Evolutionary conservation across 2,113 vertebrate genomes (phyloP).

Genomic region (Lipotes vexillifer): DNA sequence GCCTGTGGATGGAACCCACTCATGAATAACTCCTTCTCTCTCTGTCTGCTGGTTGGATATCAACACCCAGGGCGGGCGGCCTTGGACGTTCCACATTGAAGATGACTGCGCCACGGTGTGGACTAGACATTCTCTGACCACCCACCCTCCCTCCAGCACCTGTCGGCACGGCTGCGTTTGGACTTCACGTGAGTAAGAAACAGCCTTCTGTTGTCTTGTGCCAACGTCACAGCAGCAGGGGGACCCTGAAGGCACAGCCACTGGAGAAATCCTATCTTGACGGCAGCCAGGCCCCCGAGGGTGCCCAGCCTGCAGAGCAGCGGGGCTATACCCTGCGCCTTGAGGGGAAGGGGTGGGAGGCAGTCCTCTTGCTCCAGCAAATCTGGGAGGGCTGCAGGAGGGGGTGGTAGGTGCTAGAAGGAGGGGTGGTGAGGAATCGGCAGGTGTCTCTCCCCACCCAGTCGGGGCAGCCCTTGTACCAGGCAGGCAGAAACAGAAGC

Average conservation of each 20-base stretch:
- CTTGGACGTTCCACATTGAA: background rate
- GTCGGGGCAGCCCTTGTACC: background rate
- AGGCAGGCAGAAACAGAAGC: background rate
- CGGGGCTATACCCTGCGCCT: no score
- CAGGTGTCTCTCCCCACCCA: accelerated
- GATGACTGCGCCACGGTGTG: background rate
- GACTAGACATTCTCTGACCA: background rate
- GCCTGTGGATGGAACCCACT: background rate
- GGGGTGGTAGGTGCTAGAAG: background rate
- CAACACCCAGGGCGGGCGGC: accelerated
- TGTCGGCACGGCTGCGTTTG: background rate
- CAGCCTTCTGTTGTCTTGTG: background rate
- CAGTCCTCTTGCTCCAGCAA: background rate
- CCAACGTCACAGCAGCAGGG: background rate
- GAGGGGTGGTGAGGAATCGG: background rate
- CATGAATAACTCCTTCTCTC: background rate
- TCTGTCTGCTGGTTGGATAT: background rate
- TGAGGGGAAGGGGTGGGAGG: background rate
- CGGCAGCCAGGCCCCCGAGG: background rate
- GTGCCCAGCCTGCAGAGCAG: background rate
- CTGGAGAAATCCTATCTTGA: background rate
- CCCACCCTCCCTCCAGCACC: background rate
- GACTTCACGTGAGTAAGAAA: background rate
- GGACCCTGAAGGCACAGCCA: background rate
- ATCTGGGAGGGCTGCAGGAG: background rate